These are phyloP conservation scores for Acrocyrtus sp. DNA, from an alignment of 2,888 invertebrate species.

Conservation along the genomic window DNA sequence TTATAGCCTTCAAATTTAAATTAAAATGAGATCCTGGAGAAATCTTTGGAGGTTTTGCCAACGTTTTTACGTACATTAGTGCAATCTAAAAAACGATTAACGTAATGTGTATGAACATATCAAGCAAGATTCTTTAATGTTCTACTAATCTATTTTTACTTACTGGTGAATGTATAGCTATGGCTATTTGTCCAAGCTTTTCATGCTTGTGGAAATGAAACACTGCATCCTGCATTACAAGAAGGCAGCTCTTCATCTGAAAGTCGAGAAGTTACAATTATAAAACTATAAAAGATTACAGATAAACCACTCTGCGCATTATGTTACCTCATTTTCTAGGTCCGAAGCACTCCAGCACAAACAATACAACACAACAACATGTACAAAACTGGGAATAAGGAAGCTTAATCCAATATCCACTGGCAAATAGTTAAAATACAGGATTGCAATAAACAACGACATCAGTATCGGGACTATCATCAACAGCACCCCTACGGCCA, in stretches of 20 bases:
- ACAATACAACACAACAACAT: neutral
- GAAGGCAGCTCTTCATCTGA: too few relatives aligned
- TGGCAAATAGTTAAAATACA: neutral
- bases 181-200: too few relatives aligned
- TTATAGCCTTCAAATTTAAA: constrained; percentile 4
- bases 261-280: too few relatives aligned
- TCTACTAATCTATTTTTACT: too few relatives aligned
- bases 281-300: too few relatives aligned
- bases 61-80: neutral
- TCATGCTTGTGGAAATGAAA: too few relatives aligned
- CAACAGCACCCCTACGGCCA: neutral
- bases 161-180: too few relatives aligned
- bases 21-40: constrained; percentile 10
- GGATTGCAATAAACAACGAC: neutral
- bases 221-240: too few relatives aligned
- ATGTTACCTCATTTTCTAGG: constrained; percentile 22
- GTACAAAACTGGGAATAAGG: neutral
- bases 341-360: constrained; percentile 1
- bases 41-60: neutral
- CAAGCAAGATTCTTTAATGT: too few relatives aligned
- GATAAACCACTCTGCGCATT: too few relatives aligned
- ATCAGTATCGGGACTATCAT: neutral
- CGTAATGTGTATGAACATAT: too few relatives aligned
- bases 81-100: neutral
- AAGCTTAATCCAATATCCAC: neutral